Evolutionary conservation across 2,797 vertebrate genomes (phyloP), one percentile per base, ranked within the genome.

Genomic region (Ptychadena robeensis): DNA sequence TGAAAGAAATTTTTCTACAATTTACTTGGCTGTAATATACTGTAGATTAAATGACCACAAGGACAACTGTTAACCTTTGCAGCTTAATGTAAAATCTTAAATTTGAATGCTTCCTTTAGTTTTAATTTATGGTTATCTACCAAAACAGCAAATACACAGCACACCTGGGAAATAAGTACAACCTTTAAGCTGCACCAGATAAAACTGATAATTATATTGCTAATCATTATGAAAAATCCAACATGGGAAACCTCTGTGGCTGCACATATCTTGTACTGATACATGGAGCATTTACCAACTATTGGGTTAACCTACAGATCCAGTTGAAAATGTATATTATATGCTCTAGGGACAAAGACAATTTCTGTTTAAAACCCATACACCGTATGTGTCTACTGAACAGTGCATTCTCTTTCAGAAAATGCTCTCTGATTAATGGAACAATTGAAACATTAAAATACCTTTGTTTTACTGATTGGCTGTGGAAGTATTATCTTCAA

Each of bases 101-200:
- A 75, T 30, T 28, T 10, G 64, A 75, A 75, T 75, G 37, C 57
- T 75, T 14, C 38, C 73, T 64, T 75, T 75, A 40, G 73, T 14
- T 75, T 11, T 40, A 75, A 75, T 75, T 75, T 75, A 75, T 27
- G 38, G 73, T 40, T 63, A 27, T 35, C 35, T 35, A 75, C 9
- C 64, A 59, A 64, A 75, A 64, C 22, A 64, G 59, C 34, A 64
- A 75, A 75, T 44, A 31, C 34, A 75, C 38, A 37, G 32, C 57
- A 22, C 75, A 48, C 75, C 28, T 77, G 75, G 75, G 75, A 78
- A 78, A 78, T 78, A 66, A 67, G 75, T 15, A 64, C 57, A 75
- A 75, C 73, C 73, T 75, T 75, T 75, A 75, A 31, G 66, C 75
- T 32, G 37, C 27, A 77, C 27, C 37, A 67, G 28, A 78, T n/a